A percentile compares a stretch with the other conserved stretches of the same genome.
Conservation (phyloP, 2,888 invertebrate species). For the Crossocerus cetratus region DNA sequence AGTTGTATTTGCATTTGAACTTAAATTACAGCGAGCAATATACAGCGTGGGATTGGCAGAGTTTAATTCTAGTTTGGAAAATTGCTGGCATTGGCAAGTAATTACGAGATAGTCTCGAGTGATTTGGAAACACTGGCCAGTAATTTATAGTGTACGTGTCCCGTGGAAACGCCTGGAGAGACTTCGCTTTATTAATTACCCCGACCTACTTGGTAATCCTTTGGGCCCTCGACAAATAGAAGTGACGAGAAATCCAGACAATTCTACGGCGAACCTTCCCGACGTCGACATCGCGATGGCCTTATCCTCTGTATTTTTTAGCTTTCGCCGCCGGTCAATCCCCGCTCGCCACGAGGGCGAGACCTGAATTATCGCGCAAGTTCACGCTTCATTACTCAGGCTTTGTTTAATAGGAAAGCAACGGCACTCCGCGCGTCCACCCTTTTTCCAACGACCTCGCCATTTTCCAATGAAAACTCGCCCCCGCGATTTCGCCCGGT, state of each 20-base stretch:
- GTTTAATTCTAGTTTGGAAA: slow-evolving; percentile 9
- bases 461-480: too few species aligned
- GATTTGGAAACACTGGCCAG: too few species aligned
- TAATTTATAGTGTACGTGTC: too few species aligned
- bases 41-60: too few species aligned
- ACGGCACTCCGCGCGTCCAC: too few species aligned
- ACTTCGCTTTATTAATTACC: slow-evolving; percentile 59
- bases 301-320: background rate
- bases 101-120: too few species aligned
- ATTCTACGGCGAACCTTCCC: background rate
- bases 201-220: slow-evolving; percentile 51
- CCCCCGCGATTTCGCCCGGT: too few species aligned
- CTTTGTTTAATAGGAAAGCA: background rate
- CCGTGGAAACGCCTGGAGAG: too few species aligned
- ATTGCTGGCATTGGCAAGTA: background rate
- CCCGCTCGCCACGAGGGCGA: background rate
- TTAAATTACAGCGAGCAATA: too few species aligned
- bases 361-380: slow-evolving; percentile 7
- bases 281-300: background rate
- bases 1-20: too few species aligned
- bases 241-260: slow-evolving; percentile 31
- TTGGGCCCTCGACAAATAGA: slow-evolving; percentile 39
- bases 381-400: slow-evolving; percentile 8
- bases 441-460: too few species aligned
- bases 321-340: background rate